A percentile compares a stretch with the other conserved stretches of the same genome.
These are phyloP conservation scores for Parelbella ahira DNA, from an alignment of 2,888 invertebrate species.

Conservation along the genomic window DNA sequence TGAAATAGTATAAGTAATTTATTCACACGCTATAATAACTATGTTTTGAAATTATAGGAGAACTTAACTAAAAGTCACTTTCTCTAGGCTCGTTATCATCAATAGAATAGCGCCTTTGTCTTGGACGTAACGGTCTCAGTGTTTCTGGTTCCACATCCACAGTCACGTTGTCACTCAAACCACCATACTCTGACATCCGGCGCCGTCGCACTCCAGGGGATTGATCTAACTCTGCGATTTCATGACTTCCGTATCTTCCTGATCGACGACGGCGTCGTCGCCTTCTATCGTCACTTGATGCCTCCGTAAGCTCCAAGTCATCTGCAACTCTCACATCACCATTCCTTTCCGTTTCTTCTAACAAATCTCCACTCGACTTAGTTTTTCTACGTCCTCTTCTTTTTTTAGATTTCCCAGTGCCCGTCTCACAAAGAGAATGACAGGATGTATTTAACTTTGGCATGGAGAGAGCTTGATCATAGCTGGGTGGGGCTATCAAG, in stretches of 20 bases:
- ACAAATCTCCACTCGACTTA: constrained; percentile 72
- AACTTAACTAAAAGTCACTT: constrained; percentile 60
- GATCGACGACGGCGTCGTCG: constrained; percentile 47
- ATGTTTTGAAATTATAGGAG: too few relatives aligned
- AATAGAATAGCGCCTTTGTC: constrained; percentile 54
- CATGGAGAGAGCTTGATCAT: constrained; percentile 88
- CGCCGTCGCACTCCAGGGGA: constrained; percentile 64
- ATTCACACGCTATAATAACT: too few relatives aligned
- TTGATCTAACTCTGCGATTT: constrained; percentile 66
- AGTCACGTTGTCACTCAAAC: constrained; percentile 43
- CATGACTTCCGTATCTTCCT: constrained; percentile 65
- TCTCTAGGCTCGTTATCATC: constrained; percentile 68
- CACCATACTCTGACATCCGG: constrained; percentile 60
- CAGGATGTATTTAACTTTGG: constrained; percentile 83
- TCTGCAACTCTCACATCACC: constrained; percentile 55
- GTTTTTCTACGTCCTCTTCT: constrained; percentile 71
- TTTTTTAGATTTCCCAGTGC: constrained; percentile 60
- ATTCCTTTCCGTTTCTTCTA: constrained; percentile 69
- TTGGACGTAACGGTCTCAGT: constrained; percentile 50
- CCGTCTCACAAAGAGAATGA: constrained; percentile 75
- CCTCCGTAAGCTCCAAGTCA: constrained; percentile 54
- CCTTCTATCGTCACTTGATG: constrained; percentile 42
- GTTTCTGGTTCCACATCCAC: constrained; percentile 53
- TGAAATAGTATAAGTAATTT: too few relatives aligned
- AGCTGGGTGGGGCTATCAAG: constrained; percentile 85